These are phyloP conservation scores for Drosophila neonasuta DNA, from an alignment of 2,888 invertebrate species.

Conservation along the genomic window DNA sequence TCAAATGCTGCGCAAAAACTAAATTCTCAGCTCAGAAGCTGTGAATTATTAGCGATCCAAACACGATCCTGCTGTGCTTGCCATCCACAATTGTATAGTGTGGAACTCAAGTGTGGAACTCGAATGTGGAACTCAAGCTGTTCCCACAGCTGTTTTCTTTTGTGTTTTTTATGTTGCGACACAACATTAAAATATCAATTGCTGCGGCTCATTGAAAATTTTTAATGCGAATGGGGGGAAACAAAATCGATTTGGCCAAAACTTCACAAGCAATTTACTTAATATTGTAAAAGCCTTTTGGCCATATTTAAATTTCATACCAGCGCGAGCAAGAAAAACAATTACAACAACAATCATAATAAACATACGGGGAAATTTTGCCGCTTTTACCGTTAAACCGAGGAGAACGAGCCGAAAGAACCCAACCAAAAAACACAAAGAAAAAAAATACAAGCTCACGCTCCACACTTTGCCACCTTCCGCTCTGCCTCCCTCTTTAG, in stretches of 20 bases:
- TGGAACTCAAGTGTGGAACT: conserved; percentile 22
- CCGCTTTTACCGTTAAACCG: conserved; percentile 52
- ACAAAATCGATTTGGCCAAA: conserved; percentile 37
- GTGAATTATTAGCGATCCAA: background rate
- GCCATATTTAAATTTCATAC: conserved; percentile 55
- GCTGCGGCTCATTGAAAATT: background rate
- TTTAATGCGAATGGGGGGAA: background rate
- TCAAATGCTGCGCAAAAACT: conserved; percentile 25
- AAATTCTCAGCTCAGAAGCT: background rate
- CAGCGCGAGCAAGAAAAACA: conserved; percentile 16
- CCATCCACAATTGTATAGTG: conserved; percentile 27
- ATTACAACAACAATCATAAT: conserved; percentile 32
- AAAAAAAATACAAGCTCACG: conserved; percentile 28
- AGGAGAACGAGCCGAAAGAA: conserved; percentile 27
- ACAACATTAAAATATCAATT: conserved; percentile 19
- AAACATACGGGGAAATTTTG: conserved; percentile 35
- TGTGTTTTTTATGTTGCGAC: background rate
- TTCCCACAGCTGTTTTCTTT: background rate
- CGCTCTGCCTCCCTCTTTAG: background rate
- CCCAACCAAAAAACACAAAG: no score
- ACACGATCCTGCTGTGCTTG: conserved; percentile 5
- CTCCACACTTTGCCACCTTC: conserved; percentile 18
- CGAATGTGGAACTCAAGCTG: conserved; percentile 34
- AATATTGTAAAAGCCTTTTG: conserved; percentile 32
- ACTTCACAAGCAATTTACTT: conserved; percentile 51